Percentiles rank a stretch among this genome's conserved stretches.
phyloP scores from a whole-genome alignment of 1,140 invertebrate species.

The Tetramorium alpestre region DNA sequence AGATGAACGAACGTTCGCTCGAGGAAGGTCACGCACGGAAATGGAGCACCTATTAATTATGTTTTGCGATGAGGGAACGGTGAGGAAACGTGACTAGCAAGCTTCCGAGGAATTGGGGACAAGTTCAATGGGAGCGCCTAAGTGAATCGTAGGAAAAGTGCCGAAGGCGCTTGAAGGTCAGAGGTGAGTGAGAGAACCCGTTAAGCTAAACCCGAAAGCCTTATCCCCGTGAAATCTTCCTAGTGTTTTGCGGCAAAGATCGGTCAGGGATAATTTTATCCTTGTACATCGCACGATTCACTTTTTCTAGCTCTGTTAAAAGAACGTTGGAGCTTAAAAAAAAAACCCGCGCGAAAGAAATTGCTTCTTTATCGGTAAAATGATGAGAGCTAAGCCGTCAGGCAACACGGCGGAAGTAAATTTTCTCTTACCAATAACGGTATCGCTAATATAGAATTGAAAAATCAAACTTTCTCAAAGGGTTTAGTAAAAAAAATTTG shows the following conservation, averaged over 20 bases:
- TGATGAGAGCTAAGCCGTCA: not conserved
- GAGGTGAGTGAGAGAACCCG: slow-evolving; percentile 66
- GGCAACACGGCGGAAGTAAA: not conserved
- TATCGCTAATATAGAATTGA: not conserved
- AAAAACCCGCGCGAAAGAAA: not conserved
- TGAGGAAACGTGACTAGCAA: slow-evolving; percentile 49
- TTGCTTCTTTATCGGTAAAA: not conserved
- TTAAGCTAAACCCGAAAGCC: slow-evolving; percentile 52
- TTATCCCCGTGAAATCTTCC: slow-evolving; percentile 4
- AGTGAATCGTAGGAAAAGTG: slow-evolving; percentile 39
- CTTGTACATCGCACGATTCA: not conserved
- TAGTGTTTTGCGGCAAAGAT: slow-evolving; percentile 8
- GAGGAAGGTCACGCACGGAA: slow-evolving; percentile 57
- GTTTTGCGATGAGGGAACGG: not conserved
- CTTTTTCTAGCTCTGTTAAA: not conserved
- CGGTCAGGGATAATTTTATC: slow-evolving; percentile 11
- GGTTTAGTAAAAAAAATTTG: not conserved
- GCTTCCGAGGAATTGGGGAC: slow-evolving; percentile 61
- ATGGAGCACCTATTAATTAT: slow-evolving; percentile 58
- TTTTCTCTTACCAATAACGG: slow-evolving; percentile 5
- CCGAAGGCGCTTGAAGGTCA: slow-evolving; percentile 62
- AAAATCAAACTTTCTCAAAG: not conserved
- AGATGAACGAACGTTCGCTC: slow-evolving; percentile 31
- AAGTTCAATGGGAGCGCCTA: slow-evolving; percentile 64
- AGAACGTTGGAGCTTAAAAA: not conserved